Percentiles rank a stretch among this genome's conserved stretches.
Conservation (phyloP, 1,140 invertebrate genomes). For the honey bee (Apis mellifera) region Amel_HAv3.1 CM009931.2:2684501-2685000, state of each 20-base stretch:
- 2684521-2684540: constrained; percentile 1
- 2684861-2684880: constrained; percentile 25
- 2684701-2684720: too few species aligned
- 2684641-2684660: too few species aligned
- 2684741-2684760: too few species aligned
- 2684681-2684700: too few species aligned
- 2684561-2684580: background rate
- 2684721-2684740: background rate
- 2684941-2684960: constrained; percentile 28
- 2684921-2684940: constrained; percentile 25
- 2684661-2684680: too few species aligned
- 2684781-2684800: too few species aligned
- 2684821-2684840: constrained; percentile 25
- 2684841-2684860: constrained; percentile 37
- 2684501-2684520: background rate
- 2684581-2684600: too few species aligned
- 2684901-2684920: background rate
- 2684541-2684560: constrained; percentile 29
- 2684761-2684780: background rate
- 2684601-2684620: too few species aligned
- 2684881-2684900: constrained; percentile 35
- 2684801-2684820: constrained; percentile 33
- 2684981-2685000: background rate
- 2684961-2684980: constrained; percentile 25
- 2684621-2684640: too few species aligned